Evolutionary conservation across 2,113 vertebrate genomes (phyloP).

Genomic region (Chrysemys picta): DNA sequence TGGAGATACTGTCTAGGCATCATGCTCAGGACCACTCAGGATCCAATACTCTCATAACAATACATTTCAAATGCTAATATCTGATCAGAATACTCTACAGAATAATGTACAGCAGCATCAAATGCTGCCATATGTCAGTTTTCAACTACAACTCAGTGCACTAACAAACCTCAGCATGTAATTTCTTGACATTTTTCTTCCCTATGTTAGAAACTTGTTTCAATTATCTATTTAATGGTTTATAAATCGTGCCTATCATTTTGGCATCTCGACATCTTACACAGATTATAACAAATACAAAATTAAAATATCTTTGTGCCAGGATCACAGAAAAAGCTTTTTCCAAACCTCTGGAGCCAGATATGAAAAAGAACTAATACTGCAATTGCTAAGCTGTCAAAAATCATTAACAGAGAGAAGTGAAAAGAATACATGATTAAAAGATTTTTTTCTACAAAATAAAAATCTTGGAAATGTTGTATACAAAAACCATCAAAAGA

Average conservation of each 20-base stretch:
- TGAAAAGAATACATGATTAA: background rate
- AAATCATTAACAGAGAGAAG: background rate
- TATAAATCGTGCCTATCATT: background rate
- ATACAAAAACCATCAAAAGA: background rate
- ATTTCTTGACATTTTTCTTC: background rate
- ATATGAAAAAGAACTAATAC: background rate
- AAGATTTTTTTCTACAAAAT: background rate
- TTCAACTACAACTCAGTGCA: background rate
- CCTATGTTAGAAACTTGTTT: background rate
- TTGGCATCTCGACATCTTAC: background rate
- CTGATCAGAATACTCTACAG: background rate
- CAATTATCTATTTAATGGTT: background rate
- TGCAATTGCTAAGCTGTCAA: background rate
- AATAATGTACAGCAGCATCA: background rate
- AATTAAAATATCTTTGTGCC: background rate
- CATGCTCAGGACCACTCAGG: background rate
- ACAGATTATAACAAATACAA: background rate
- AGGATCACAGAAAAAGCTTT: background rate
- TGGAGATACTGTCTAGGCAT: background rate
- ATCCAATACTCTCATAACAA: background rate
- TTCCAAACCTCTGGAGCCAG: background rate
- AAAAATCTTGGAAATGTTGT: background rate
- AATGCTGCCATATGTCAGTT: background rate
- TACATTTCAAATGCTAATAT: fast-evolving
- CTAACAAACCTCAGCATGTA: background rate